Evolutionary conservation across 2,797 vertebrate genomes (phyloP), one percentile per base, ranked within the genome.

Genomic region (Ptychobarbus kaznakovi): DNA sequence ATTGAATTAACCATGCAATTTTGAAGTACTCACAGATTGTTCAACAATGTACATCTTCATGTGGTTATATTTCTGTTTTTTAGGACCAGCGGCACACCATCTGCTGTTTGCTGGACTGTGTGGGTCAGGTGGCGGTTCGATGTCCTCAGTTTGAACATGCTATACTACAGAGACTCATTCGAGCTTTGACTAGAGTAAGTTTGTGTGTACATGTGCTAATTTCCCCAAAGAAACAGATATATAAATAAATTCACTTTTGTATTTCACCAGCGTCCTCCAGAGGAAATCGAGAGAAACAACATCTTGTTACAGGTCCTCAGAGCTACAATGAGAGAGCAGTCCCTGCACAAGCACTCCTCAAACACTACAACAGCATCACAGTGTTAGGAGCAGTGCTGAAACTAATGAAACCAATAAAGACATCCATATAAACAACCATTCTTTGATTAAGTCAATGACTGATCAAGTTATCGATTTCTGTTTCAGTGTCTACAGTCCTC

Each of bases 71-170:
- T 16, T 9, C 7, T 28, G 16, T 1, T 8, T 80, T 80, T 18
- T 92, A 96, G 95, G 58, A 92, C 58, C 95, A 96, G 89, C 91
- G 89, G 72, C 91, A 94, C 88, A 96, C 94, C 38, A 89, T 96
- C 76, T 93, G 86, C 61, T 96, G 95, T 87, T 91, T 97, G 40
- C 91, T 97, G 90, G 92, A 91, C 88, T 96, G 95, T 87, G 91
- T 96, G 88, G 93, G 92, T 76, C 93, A 93, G 32, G 93, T 96
- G 84, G 93, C 92, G 68, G 87, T 91, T 75, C 83, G 94, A 74
- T 95, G 95, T 92, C 94, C 94, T 83, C 92, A 93, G 85, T 91
- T 93, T 90, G 95, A 96, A 87, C 94, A 95, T 0, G 85, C 91
- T 10, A 89, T 96, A 68, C 91, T 97, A 35, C 90, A 86, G 8